Evolutionary conservation across 1,140 invertebrate genomes (phyloP).

Genomic region (Drosophila ananassae): DNA sequence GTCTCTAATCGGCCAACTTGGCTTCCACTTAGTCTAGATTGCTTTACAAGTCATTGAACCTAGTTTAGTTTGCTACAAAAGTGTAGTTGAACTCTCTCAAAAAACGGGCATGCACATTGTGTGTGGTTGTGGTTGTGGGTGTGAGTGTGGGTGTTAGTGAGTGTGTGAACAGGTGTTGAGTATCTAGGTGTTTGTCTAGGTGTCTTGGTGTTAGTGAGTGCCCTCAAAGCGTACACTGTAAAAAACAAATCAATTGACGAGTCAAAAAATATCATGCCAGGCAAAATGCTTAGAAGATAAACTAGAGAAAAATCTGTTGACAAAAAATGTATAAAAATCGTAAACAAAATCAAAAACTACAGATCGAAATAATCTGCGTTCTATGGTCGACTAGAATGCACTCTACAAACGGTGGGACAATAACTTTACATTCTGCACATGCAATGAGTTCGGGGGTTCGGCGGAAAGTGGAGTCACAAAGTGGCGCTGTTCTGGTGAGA

Average conservation of each 20-base stretch:
- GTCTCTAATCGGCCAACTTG: conserved; percentile 2
- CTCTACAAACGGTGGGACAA: conserved; percentile 22
- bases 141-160: neutral
- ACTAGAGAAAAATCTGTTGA: conserved; percentile 27
- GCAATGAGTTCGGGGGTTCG: conserved; percentile 45
- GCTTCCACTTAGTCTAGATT: conserved; percentile 29
- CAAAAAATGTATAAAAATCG: conserved; percentile 16
- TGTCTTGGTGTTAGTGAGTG: conserved; percentile 41
- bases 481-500: conserved; percentile 37
- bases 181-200: conserved; percentile 17
- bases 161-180: conserved; percentile 22
- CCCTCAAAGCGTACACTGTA: conserved; percentile 61
- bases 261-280: conserved; percentile 47
- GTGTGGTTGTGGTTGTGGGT: conserved; percentile 31
- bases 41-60: conserved; percentile 47
- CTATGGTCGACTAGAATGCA: conserved; percentile 39
- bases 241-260: conserved; percentile 33
- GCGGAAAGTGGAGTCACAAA: conserved; percentile 27
- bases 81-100: conserved; percentile 64
- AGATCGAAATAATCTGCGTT: conserved; percentile 10
- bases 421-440: conserved; percentile 46
- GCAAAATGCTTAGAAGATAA: conserved; percentile 56
- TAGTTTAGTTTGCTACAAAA: conserved; percentile 66
- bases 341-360: conserved; percentile 29
- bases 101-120: conserved; percentile 59